Base-by-base conservation (phyloP, 2,888 invertebrate genomes). In the Chloromyia formosa region DNA sequence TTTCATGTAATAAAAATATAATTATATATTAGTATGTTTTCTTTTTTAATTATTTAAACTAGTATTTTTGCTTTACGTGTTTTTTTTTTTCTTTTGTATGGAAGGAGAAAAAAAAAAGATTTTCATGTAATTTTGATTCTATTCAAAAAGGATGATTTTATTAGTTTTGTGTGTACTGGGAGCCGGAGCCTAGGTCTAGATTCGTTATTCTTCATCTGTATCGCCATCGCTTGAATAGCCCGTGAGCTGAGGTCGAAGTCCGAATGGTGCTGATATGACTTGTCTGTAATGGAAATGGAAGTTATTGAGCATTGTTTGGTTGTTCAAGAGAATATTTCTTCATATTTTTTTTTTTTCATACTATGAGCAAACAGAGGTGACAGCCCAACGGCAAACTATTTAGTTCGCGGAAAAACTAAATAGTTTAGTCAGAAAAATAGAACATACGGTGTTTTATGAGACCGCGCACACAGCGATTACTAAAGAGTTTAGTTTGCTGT, bases 211-310 rank as follows among this genome's bases (percentile, higher is more conserved):
- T 83, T 96, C 96, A 86, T 96, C 96, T 49, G 95, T 93, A 77
- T 85, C 96, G 58, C 94, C 93, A 83, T 95, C 96, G 85, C 95
- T 95, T 81, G 94, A 95, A 87, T 85, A 85, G 76, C 84, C 83
- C 42, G 83, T 83, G 75, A 82, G 81, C 76, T 84, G 84, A 66
- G 84, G 84, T 73, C 84, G 89, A 81, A 91, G 88, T 77, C 89
- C 88, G 83, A 90, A 90, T 45, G 91, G 92, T 0, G 91, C 91
- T 78, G 90, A 89, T 79, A 90, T 89, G 86, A 91, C 91, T 86
- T 93, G 92, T 79, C 93, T 93, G 86, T 62, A 84, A 85, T 75
- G 23, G n/a, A n/a, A n/a, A n/a, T n/a, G n/a, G n/a, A n/a, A n/a
- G n/a, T n/a, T n/a, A n/a, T n/a, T n/a, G n/a, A 27, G n/a, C 23